Evolutionary conservation across 2,888 invertebrate species (phyloP).

Genomic region (Leptinotarsa juncta): DNA sequence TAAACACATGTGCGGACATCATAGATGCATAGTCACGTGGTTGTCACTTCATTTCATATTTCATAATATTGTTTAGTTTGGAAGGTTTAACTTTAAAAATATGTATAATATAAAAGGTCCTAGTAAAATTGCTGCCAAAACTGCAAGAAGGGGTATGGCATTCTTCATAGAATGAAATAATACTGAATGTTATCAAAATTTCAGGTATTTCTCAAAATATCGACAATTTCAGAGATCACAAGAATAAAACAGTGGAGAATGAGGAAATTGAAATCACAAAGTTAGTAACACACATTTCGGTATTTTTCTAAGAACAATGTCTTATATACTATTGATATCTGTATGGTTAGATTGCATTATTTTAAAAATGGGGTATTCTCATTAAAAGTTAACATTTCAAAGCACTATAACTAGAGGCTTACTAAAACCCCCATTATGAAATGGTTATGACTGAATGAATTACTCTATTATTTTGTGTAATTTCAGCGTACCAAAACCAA

Average conservation of each 20-base stretch:
- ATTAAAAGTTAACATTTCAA: too few species aligned
- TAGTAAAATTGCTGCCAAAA: slow-evolving; percentile 89
- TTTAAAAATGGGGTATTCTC: not conserved
- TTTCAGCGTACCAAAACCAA: slow-evolving; percentile 81
- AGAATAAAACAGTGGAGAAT: slow-evolving; percentile 75
- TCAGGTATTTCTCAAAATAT: slow-evolving; percentile 84
- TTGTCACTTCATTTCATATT: slow-evolving; percentile 10
- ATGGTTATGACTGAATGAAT: not conserved
- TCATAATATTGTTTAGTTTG: slow-evolving; percentile 21
- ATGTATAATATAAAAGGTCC: slow-evolving; percentile 93
- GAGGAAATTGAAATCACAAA: slow-evolving; percentile 76
- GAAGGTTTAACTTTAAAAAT: slow-evolving; percentile 18
- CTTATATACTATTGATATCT: not conserved
- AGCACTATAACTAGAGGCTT: too few species aligned
- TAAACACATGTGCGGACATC: not conserved
- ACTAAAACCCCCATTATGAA: too few species aligned
- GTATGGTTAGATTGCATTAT: not conserved
- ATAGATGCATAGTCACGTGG: slow-evolving; percentile 3
- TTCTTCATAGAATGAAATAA: slow-evolving; percentile 4
- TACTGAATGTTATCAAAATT: slow-evolving; percentile 21
- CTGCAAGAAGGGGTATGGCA: slow-evolving; percentile 75
- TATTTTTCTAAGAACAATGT: not conserved
- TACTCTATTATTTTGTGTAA: not conserved
- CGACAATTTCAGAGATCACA: slow-evolving; percentile 80
- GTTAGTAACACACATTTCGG: slow-evolving; percentile 65